Conservation (phyloP, 2,113 vertebrate species). For the Smithornis capensis region DNA sequence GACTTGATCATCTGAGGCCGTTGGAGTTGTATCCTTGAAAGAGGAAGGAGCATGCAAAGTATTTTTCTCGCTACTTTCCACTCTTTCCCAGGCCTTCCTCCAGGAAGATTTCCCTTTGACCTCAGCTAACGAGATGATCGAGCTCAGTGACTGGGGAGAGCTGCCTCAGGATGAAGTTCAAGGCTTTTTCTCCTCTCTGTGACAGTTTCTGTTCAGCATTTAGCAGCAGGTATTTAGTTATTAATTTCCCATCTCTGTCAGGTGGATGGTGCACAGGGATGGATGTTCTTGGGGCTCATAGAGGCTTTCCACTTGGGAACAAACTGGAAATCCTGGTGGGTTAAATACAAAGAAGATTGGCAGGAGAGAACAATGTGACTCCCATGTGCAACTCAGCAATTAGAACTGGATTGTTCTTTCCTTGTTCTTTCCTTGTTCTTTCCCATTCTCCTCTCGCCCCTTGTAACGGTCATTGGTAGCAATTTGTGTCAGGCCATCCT, state of each 20-base stretch:
- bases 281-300: not conserved
- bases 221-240: not conserved
- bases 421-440: not conserved
- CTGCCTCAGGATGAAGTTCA: slow-evolving; percentile 22
- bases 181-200: not conserved
- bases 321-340: not conserved
- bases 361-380: not conserved
- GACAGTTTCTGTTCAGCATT: not conserved
- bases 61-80: not conserved
- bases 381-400: not conserved
- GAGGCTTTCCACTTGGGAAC: not conserved
- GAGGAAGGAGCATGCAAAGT: not conserved
- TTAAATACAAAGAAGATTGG: not conserved
- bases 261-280: not conserved
- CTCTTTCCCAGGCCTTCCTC: not conserved
- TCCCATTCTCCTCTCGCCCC: not conserved
- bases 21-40: not conserved
- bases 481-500: not conserved
- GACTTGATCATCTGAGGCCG: not conserved
- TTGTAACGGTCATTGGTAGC: not conserved
- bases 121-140: not conserved
- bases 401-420: not conserved
- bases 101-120: not conserved
- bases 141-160: not conserved
- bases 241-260: not conserved